phyloP scores from a whole-genome alignment of 2,113 vertebrate genomes.

The Casuarius casuarius region DNA sequence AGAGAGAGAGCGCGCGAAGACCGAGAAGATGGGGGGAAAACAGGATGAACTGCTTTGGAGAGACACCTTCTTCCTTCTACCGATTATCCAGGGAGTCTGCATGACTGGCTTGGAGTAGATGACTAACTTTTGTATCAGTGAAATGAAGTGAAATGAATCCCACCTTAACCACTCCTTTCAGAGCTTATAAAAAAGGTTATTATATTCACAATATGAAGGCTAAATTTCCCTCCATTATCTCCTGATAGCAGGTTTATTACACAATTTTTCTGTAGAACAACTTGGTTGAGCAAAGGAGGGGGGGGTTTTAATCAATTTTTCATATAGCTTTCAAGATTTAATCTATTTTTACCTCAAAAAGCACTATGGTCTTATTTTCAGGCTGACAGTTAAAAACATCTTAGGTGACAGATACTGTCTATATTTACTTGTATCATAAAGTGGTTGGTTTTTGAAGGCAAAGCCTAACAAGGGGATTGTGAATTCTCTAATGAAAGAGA shows the following conservation, averaged over 20 bases:
- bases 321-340: not conserved
- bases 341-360: slow-evolving; percentile 2
- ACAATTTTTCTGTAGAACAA: not conserved
- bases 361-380: not conserved
- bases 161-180: not conserved
- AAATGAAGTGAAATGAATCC: not conserved
- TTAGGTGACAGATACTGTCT: not conserved
- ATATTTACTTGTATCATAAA: slow-evolving; percentile 17
- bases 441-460: not conserved
- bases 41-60: not conserved
- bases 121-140: not conserved
- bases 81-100: not conserved
- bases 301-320: not conserved
- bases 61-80: not conserved
- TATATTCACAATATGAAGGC: not conserved
- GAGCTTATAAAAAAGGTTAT: not conserved
- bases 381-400: not conserved
- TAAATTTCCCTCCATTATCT: not conserved
- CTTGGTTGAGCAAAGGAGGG: not conserved
- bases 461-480: not conserved
- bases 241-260: not conserved
- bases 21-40: not conserved
- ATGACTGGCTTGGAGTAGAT: not conserved
- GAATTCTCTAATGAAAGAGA: not conserved
- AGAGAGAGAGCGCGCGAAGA: not conserved